Evolutionary conservation across 2,113 vertebrate genomes (phyloP).

Genomic region (Chinchilla lanigera): DNA sequence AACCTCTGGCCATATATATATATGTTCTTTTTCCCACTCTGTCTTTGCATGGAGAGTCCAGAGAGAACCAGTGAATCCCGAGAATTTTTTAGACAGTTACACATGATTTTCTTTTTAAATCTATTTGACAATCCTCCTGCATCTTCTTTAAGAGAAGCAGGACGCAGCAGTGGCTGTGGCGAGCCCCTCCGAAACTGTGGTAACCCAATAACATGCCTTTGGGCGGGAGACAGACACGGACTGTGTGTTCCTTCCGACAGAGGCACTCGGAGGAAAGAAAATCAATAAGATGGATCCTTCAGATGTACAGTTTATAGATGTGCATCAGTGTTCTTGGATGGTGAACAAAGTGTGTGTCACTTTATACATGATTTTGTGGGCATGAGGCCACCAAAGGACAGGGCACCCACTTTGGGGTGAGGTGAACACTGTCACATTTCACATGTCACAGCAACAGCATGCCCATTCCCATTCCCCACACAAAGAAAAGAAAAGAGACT

Average conservation of each 20-base stretch:
- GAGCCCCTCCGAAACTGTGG: neutral
- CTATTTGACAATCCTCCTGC: slow-evolving; percentile 15
- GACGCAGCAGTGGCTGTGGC: neutral
- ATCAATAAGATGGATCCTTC: slow-evolving; percentile 83
- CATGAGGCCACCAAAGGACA: neutral
- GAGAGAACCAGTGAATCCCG: neutral
- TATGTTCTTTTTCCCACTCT: neutral
- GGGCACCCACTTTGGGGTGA: neutral
- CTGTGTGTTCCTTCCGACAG: slow-evolving; percentile 83
- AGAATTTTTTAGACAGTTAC: neutral
- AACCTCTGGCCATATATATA: neutral
- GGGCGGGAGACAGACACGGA: slow-evolving; percentile 65
- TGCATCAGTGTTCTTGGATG: slow-evolving; percentile 58
- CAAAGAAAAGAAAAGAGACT: neutral
- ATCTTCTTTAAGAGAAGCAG: slow-evolving; percentile 20
- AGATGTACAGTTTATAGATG: slow-evolving; percentile 59
- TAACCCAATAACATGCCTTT: slow-evolving; percentile 48
- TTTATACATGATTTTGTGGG: slow-evolving; percentile 4
- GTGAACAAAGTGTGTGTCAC: neutral
- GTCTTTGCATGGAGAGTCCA: neutral
- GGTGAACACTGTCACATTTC: neutral
- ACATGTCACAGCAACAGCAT: fast-evolving
- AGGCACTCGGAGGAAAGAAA: slow-evolving; percentile 78
- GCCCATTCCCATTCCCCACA: fast-evolving
- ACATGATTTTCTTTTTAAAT: neutral